Evolutionary conservation across 2,888 invertebrate species (phyloP), one percentile per base, ranked within the genome.

Genomic region (Agonopterix arenella): DNA sequence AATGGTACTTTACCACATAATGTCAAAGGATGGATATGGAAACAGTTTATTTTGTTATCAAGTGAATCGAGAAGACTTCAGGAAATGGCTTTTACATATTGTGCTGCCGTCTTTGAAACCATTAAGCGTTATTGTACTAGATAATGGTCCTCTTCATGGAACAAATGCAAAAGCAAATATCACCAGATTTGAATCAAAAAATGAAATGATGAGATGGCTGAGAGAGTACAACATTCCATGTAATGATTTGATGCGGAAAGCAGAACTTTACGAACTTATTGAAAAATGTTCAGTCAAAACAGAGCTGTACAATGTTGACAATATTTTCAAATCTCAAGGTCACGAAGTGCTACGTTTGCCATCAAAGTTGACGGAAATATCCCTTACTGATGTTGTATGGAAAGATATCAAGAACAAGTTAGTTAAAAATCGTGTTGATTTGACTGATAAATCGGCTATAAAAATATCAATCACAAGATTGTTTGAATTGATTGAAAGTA

Each of bases 1-100:
- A 44, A 13, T 46, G 13, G 13, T 61, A 13, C 65, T 73, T 44
- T 69, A 70, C 48, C 70, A 71, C 61, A 63, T 70, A 11, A 52
- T 74, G 41, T 65, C 73, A 36, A 64, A 52, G 40, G 37, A 48
- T 8, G 69, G 70, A 40, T 62, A 68, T 4, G 51, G 60, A 38
- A 59, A 60, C 57, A 70, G 69, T 40, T 55, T 81, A 51, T 76
- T 69, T 5, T 46, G 46, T 9, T 11, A 16, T 5, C 8, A 28
- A 13, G 8, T 36, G 4, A 18, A 11, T 11, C 9, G 52, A 57
- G 56, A 64, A 18, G 58, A 64, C 45, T 76, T 73, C 40, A 61
- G 52, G n/a, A 79, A 73, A 52, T 82, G 80, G 82, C 45, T 81
- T n/a, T 55, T 56, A 50, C 66, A 73, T 49, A 59, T 74, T 28